Conservation (phyloP, 2,113 vertebrate species). For the Vidua macroura region DNA sequence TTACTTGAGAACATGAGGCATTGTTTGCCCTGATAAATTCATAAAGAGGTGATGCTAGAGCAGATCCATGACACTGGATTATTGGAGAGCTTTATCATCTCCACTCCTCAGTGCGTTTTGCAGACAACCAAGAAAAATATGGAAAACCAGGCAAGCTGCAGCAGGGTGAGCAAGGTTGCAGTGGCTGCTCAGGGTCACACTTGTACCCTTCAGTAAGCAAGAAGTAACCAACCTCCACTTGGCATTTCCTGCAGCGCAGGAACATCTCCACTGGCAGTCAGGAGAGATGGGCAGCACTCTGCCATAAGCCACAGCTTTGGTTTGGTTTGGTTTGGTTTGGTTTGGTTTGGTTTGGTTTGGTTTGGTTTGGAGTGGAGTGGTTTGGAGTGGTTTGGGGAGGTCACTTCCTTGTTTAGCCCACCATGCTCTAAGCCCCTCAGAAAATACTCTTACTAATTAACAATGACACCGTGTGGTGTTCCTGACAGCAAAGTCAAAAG, state of each 20-base stretch:
- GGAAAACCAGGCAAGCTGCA: neutral
- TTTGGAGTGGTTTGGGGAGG: neutral
- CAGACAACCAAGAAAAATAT: neutral
- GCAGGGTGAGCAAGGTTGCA: neutral
- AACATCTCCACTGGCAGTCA: neutral
- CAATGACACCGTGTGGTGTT: neutral
- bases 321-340: neutral
- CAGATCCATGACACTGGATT: neutral
- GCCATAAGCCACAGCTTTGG: neutral
- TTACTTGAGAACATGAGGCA: neutral
- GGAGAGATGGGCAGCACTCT: neutral
- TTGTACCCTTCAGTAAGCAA: neutral
- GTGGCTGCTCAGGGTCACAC: neutral
- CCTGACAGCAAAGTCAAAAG: neutral
- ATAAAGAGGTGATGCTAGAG: neutral
- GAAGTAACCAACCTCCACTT: neutral
- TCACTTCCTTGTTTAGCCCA: neutral
- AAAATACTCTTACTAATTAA: neutral
- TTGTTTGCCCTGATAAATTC: neutral
- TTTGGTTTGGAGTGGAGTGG: neutral
- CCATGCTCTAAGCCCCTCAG: neutral
- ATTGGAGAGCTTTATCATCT: neutral
- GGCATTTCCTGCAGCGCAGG: neutral
- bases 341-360: neutral
- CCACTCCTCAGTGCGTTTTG: neutral